Conservation (phyloP, 1,140 invertebrate species). For the Psilanteris sp. region DNA sequence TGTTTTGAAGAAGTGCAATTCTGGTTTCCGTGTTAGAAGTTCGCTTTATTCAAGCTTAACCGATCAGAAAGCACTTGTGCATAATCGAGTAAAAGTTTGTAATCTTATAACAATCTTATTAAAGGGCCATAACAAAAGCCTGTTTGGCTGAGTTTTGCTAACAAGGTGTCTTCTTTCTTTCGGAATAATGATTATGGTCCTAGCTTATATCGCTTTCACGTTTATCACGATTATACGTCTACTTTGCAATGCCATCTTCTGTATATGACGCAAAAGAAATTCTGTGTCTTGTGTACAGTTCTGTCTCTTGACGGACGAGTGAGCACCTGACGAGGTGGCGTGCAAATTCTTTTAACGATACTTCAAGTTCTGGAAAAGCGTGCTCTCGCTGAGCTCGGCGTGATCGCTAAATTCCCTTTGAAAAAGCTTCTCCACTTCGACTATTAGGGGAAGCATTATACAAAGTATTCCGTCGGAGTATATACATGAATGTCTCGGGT, state of each 20-base stretch:
- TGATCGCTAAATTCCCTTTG: slow-evolving; percentile 57
- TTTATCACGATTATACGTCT: slow-evolving; percentile 60
- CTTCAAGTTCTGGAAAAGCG: slow-evolving; percentile 69
- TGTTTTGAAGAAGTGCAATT: slow-evolving; percentile 49
- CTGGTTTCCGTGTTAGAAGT: slow-evolving; percentile 25
- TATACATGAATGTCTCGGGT: slow-evolving; percentile 27
- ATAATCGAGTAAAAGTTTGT: slow-evolving; percentile 44
- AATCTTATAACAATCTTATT: slow-evolving; percentile 36
- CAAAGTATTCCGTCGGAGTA: slow-evolving; percentile 29
- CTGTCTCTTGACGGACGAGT: slow-evolving; percentile 69
- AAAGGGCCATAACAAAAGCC: slow-evolving; percentile 18
- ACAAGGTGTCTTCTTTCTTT: slow-evolving; percentile 46
- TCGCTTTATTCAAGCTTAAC: slow-evolving; percentile 19
- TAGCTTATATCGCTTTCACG: slow-evolving; percentile 42
- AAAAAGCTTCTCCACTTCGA: slow-evolving; percentile 29
- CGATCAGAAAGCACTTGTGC: slow-evolving; percentile 42
- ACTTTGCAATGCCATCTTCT: slow-evolving; percentile 48
- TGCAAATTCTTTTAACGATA: slow-evolving; percentile 78
- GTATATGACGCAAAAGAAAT: slow-evolving; percentile 48
- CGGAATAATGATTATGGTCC: slow-evolving; percentile 41
- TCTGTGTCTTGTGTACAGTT: slow-evolving; percentile 42
- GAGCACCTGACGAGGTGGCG: slow-evolving; percentile 74
- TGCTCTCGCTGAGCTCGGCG: slow-evolving; percentile 39
- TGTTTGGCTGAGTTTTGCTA: slow-evolving; percentile 17
- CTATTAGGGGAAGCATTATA: slow-evolving; percentile 26